Evolutionary conservation across 2,888 invertebrate genomes (phyloP).

Genomic region (Amphipoea lucens): DNA sequence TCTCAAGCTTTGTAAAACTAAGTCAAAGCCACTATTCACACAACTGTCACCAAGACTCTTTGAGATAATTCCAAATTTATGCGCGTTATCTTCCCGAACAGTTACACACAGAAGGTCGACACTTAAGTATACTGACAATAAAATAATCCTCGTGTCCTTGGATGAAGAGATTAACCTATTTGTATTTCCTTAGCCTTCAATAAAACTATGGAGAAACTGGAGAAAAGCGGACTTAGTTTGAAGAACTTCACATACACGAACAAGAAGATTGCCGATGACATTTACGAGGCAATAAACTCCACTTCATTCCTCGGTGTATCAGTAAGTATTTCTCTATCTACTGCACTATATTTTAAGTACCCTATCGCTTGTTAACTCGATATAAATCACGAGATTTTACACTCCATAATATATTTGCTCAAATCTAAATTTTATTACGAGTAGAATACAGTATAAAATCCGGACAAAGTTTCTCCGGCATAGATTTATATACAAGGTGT

Average conservation of each 20-base stretch:
- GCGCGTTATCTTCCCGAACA: constrained; percentile 28
- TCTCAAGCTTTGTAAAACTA: constrained; percentile 37
- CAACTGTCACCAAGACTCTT: constrained; percentile 51
- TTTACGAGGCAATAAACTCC: constrained; percentile 99
- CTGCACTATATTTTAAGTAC: constrained; percentile 43
- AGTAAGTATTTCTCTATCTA: constrained; percentile 91
- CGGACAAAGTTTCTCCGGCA: background rate
- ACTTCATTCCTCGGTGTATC: constrained; percentile 99
- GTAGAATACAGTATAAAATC: constrained; percentile 7
- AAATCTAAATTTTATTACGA: constrained; percentile 32
- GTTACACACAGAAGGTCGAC: constrained; percentile 43
- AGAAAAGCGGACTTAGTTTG: constrained; percentile 94
- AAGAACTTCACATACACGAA: constrained; percentile 99
- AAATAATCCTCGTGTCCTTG: constrained; percentile 38
- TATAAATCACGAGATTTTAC: constrained; percentile 34
- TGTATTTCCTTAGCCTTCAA: constrained; percentile 94
- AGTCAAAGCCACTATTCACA: constrained; percentile 50
- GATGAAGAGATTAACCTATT: constrained; percentile 42
- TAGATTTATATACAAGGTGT: too few species aligned
- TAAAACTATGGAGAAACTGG: constrained; percentile 97
- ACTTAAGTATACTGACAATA: constrained; percentile 27
- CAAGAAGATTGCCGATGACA: constrained; percentile 97
- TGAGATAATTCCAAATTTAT: constrained; percentile 56
- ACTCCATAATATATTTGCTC: background rate
- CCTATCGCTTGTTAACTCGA: constrained; percentile 35